These are phyloP conservation scores for Eretmochelys imbricata DNA, from an alignment of 2,113 vertebrate species.

Conservation along the genomic window DNA sequence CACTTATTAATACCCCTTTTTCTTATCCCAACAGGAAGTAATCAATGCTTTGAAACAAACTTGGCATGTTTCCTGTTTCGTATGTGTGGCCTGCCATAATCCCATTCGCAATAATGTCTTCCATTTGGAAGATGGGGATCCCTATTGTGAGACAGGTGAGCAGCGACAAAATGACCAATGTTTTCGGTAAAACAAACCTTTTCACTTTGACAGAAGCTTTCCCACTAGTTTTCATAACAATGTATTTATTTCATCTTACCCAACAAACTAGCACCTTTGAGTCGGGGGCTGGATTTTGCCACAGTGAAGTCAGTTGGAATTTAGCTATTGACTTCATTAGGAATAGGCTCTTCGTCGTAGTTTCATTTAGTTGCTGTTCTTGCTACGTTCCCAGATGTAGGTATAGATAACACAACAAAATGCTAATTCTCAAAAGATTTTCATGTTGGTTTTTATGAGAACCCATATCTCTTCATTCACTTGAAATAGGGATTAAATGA, in stretches of 20 bases:
- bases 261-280: not conserved
- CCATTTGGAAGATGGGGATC: slow-evolving; percentile 96
- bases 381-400: not conserved
- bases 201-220: not conserved
- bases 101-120: slow-evolving; percentile 96
- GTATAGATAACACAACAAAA: not conserved
- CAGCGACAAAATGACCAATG: not conserved
- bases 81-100: slow-evolving; percentile 92
- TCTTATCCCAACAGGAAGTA: slow-evolving; percentile 86
- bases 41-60: slow-evolving; percentile 98
- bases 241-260: not conserved
- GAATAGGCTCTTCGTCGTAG: not conserved
- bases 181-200: not conserved
- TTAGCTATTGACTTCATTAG: not conserved
- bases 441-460: slow-evolving; percentile 13
- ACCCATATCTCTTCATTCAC: not conserved
- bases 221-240: not conserved
- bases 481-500: not conserved
- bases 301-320: not conserved
- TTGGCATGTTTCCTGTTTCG: slow-evolving; percentile 96
- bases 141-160: slow-evolving; percentile 97
- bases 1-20: slow-evolving; percentile 56
- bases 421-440: not conserved
- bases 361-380: not conserved
- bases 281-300: not conserved